These are phyloP conservation scores for Acanthopagrus latus DNA, from an alignment of 2,797 vertebrate species.

Conservation along the genomic window DNA sequence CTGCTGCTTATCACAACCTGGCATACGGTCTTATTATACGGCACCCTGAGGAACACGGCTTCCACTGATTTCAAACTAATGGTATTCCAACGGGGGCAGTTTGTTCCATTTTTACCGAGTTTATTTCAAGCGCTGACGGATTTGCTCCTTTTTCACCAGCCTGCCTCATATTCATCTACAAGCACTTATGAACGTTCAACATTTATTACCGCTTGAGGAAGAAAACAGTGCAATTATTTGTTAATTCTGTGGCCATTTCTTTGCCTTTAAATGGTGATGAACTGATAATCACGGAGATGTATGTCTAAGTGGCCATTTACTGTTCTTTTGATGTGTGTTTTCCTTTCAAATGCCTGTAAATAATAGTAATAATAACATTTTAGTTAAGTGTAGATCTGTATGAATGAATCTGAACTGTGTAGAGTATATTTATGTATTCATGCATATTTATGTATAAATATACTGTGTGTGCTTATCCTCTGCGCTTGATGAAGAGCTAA, in stretches of 20 bases:
- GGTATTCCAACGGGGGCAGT: conserved; percentile 34
- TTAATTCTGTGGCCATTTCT: conserved; percentile 3
- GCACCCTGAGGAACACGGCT: conserved; percentile 52
- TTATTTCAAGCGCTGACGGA: conserved; percentile 47
- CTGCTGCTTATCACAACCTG: conserved; percentile 67
- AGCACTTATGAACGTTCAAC: conserved; percentile 34
- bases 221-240: conserved; percentile 23
- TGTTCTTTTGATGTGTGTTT: not conserved
- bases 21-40: conserved; percentile 58
- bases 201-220: conserved; percentile 30
- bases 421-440: not conserved
- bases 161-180: conserved; percentile 39
- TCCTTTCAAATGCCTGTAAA: not conserved
- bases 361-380: not conserved
- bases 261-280: not conserved
- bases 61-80: conserved; percentile 64
- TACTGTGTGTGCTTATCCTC: too few species aligned
- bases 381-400: not conserved
- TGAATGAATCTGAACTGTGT: not conserved
- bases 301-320: not conserved
- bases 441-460: not conserved
- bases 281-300: not conserved
- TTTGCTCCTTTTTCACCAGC: conserved; percentile 37
- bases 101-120: conserved; percentile 54
- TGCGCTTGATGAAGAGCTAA: not conserved